A percentile compares a stretch with the other conserved stretches of the same genome.
Evolutionary conservation across 2,113 vertebrate species (phyloP).

Genomic region (Thymallus thymallus): DNA sequence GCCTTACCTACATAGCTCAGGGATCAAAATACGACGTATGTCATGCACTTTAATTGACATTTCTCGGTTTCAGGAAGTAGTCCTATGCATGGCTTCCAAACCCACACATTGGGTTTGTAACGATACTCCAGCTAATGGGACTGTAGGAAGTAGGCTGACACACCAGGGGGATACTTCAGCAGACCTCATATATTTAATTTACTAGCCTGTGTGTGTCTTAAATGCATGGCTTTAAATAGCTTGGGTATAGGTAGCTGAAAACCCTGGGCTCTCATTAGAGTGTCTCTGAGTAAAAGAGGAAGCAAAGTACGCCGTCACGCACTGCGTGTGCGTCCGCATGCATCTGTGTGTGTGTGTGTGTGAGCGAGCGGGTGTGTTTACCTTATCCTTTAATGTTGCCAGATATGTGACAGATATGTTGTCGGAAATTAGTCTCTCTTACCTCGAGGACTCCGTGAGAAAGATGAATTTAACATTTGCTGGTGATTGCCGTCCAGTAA

Average conservation of each 20-base stretch:
- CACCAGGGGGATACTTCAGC: not conserved
- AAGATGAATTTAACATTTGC: conserved; percentile 29
- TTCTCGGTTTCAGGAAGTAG: not conserved
- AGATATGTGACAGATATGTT: conserved; percentile 40
- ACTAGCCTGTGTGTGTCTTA: conserved; percentile 37
- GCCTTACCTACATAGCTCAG: too few relatives aligned
- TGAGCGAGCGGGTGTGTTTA: conserved; percentile 5
- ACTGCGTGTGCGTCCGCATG: not conserved
- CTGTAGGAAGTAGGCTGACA: conserved; percentile 1
- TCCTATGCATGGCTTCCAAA: not conserved
- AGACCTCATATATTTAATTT: conserved; percentile 41
- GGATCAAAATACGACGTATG: too few relatives aligned
- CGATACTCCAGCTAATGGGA: not conserved
- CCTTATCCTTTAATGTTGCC: not conserved
- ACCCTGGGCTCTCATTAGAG: conserved; percentile 7
- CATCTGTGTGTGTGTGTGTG: not conserved
- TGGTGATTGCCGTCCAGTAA: conserved; percentile 35
- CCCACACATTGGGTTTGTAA: too few relatives aligned
- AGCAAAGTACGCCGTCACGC: not conserved
- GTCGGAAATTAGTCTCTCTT: conserved; percentile 32
- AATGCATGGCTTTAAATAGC: conserved; percentile 58
- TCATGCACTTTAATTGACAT: not conserved
- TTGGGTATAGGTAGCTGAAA: not conserved
- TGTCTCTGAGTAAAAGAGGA: conserved; percentile 4
- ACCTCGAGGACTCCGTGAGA: conserved; percentile 26